These are phyloP conservation scores for Holotrichia oblita DNA, from an alignment of 1,140 invertebrate genomes.

Conservation along the genomic window DNA sequence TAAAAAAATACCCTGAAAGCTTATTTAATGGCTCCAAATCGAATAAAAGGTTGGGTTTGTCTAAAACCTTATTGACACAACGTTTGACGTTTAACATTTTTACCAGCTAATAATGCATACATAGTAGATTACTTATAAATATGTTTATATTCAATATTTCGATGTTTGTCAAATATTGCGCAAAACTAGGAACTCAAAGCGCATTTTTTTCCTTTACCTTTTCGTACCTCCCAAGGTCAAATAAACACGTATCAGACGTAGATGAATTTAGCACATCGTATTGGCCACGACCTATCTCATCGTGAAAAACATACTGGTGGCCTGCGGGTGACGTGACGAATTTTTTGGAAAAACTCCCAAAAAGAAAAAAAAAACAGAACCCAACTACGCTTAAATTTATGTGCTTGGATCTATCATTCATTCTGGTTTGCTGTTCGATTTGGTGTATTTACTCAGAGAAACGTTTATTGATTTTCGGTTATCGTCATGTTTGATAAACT, in stretches of 20 bases:
- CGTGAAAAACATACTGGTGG: background rate
- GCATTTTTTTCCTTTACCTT: background rate
- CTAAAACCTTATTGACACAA: no score
- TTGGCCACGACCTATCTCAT: slow-evolving; percentile 4
- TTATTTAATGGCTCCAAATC: no score
- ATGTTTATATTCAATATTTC: background rate
- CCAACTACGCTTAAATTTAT: no score
- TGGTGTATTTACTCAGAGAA: no score
- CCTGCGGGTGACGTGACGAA: background rate
- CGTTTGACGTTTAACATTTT: no score
- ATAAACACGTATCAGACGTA: background rate
- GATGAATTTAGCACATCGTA: background rate
- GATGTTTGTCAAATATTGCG: slow-evolving; percentile 20
- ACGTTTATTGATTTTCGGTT: no score
- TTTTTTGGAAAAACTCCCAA: background rate
- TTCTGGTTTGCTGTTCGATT: no score
- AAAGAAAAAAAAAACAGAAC: no score
- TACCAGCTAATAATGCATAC: background rate
- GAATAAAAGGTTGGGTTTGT: no score
- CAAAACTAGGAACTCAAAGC: background rate
- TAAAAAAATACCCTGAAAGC: no score
- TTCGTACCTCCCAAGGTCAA: background rate
- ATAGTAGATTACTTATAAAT: slow-evolving; percentile 14
- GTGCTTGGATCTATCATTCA: no score
- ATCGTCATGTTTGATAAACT: no score